Base-by-base conservation (phyloP, 2,113 vertebrate species). In the Lycaon pictus region DNA sequence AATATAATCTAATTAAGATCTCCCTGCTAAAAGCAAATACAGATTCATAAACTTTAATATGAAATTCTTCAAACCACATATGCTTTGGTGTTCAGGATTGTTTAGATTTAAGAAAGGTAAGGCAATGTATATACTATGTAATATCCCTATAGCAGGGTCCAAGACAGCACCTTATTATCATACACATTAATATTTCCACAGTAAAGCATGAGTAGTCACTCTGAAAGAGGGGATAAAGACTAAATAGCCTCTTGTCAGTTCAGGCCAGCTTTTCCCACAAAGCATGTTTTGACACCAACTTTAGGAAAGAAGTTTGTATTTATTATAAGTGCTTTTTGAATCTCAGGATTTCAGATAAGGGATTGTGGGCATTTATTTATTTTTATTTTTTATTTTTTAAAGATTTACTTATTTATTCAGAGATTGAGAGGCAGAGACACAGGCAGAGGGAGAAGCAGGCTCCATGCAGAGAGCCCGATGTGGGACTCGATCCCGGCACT, bases 61-160 rank as follows among this genome's bases (percentile, higher is more conserved):
- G 51, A 93, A 93, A 90, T 93, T 29, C 74, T 91, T 77, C 88
- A 76, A 32, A 23, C 23, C 29, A 79, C 13, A 23, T 88, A 92
- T 11, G 17, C 51, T 92, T 92, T 65, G 11, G 23, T 55, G 89
- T 88, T 94, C 69, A 80, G 71, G 77, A 92, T 56, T 88, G n/a
- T 94, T 95, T 60, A 23, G 25, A 55, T 88, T 92, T 94, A 72
- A 90, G 83, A 91, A 95, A 83, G 37, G 55, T 77, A 94, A 63
- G 62, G 13, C 55, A 71, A 55, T 84, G 5, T 32, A 15, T 77
- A 23, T 51, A 37, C 11, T 86, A 53, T 48, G 9, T 88, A 60
- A 58, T 15, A 69, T 94, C 20, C 48, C 58, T 87, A 23, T 37
- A 72, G 53, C 58, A 92, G 3, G 16, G 53, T 76, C 60, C 55